A percentile compares a stretch with the other conserved stretches of the same genome.
Conservation (phyloP, 2,888 invertebrate genomes). For the Neocrepidodera transversa region DNA sequence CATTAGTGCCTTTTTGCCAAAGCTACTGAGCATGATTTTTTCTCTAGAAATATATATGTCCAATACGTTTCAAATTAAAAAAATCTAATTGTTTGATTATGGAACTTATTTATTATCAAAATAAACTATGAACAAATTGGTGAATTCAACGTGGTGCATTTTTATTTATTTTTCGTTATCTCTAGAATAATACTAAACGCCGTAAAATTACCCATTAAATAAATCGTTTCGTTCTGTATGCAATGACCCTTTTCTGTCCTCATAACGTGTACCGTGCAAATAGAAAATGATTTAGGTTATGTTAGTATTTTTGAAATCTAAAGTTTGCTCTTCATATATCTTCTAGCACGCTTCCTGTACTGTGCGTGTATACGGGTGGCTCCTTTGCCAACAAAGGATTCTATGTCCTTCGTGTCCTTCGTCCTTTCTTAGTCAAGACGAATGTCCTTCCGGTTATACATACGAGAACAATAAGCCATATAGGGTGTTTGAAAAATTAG, state of each 20-base stretch:
- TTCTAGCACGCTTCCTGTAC: conserved; percentile 20
- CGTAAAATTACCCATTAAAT: too few species aligned
- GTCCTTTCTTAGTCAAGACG: conserved; percentile 39
- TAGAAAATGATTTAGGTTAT: conserved; percentile 4
- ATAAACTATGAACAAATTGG: too few species aligned
- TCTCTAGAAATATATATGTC: too few species aligned
- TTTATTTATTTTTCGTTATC: too few species aligned
- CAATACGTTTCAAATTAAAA: too few species aligned
- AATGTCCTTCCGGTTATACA: conserved; percentile 38
- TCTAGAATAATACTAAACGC: too few species aligned
- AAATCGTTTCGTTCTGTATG: neutral
- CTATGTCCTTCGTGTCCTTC: conserved; percentile 26
- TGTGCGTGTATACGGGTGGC: conserved; percentile 21
- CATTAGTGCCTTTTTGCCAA: too few species aligned
- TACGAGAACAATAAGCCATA: conserved; percentile 5
- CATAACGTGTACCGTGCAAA: neutral
- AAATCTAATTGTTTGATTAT: too few species aligned
- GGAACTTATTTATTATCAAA: too few species aligned
- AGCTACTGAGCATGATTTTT: too few species aligned
- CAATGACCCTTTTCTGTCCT: neutral
- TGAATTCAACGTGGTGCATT: too few species aligned
- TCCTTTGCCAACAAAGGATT: conserved; percentile 18
- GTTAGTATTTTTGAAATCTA: conserved; percentile 1
- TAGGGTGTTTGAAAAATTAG: neutral
- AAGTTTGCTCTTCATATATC: conserved; percentile 21